Conservation (phyloP, 2,113 vertebrate genomes). For the Gambusia holbrooki region DNA sequence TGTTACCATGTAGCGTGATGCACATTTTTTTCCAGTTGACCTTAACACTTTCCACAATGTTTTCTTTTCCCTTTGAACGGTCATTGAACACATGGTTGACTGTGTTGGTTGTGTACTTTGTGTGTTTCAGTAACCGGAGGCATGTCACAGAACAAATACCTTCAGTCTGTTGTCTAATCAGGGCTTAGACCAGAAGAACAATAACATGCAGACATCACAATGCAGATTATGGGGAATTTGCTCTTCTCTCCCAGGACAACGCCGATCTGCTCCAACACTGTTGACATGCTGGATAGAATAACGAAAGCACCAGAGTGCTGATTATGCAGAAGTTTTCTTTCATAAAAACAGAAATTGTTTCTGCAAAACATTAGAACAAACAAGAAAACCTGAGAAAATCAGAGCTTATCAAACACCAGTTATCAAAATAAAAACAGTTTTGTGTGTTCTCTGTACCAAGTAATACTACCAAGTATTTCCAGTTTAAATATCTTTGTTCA, state of each 20-base stretch:
- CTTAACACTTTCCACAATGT: not conserved
- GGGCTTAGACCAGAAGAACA: conserved; percentile 52
- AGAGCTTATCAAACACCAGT: not conserved
- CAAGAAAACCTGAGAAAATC: conserved; percentile 13
- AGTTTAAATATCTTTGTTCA: no score
- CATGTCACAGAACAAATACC: conserved; percentile 58
- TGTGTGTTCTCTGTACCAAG: no score
- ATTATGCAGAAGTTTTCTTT: conserved; percentile 6
- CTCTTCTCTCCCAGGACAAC: conserved; percentile 30
- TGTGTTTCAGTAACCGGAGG: conserved; percentile 46
- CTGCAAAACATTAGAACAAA: not conserved
- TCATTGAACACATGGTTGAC: conserved; percentile 24
- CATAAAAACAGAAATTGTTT: not conserved
- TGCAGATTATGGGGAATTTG: conserved; percentile 64
- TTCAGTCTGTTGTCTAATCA: conserved; percentile 73
- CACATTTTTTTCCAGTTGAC: not conserved
- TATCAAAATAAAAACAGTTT: not conserved
- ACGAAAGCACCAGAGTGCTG: not conserved
- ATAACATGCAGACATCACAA: conserved; percentile 53
- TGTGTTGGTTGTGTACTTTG: conserved; percentile 4
- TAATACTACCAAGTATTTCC: no score
- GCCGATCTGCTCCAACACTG: conserved; percentile 42
- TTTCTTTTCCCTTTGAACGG: not conserved
- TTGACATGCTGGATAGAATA: conserved; percentile 3
- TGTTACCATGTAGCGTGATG: not conserved